A percentile compares a stretch with the other conserved stretches of the same genome.
Evolutionary conservation across 2,888 invertebrate species (phyloP).

Genomic region (Sphaeridia pumilis): DNA sequence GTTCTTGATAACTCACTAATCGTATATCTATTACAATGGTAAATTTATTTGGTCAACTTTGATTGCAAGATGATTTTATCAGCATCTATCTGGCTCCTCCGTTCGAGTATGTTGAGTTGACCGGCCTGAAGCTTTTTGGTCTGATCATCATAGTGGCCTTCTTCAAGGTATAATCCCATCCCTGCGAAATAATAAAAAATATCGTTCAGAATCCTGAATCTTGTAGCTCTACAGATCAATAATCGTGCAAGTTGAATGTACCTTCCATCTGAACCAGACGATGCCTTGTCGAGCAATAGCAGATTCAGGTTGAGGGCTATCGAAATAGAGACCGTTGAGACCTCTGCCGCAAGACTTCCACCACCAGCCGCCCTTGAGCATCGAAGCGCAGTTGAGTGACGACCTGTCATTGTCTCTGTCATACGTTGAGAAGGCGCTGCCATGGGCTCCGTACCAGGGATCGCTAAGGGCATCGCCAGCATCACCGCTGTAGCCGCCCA

Average conservation of each 20-base stretch:
- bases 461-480: slow-evolving; percentile 85
- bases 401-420: slow-evolving; percentile 86
- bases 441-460: slow-evolving; percentile 88
- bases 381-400: slow-evolving; percentile 79
- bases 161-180: slow-evolving; percentile 87
- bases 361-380: slow-evolving; percentile 93
- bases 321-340: slow-evolving; percentile 74
- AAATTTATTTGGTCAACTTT: slow-evolving; percentile 1
- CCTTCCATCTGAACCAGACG: slow-evolving; percentile 87
- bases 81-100: slow-evolving; percentile 4
- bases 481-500: slow-evolving; percentile 81
- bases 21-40: slow-evolving; percentile 1
- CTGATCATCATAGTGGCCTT: slow-evolving; percentile 85
- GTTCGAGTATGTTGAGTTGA: slow-evolving; percentile 2
- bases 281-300: slow-evolving; percentile 51
- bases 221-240: neutral
- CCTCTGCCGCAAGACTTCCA: slow-evolving; percentile 88
- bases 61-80: slow-evolving; percentile 3
- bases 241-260: slow-evolving; percentile 8
- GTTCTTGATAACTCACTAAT: too few species aligned
- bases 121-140: slow-evolving; percentile 50
- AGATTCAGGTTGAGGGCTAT: slow-evolving; percentile 46
- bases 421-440: slow-evolving; percentile 85
- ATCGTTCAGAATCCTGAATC: neutral
- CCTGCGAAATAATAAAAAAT: slow-evolving; percentile 38